Conservation (phyloP, 2,113 vertebrate genomes). For the Elephantulus edwardii region DNA sequence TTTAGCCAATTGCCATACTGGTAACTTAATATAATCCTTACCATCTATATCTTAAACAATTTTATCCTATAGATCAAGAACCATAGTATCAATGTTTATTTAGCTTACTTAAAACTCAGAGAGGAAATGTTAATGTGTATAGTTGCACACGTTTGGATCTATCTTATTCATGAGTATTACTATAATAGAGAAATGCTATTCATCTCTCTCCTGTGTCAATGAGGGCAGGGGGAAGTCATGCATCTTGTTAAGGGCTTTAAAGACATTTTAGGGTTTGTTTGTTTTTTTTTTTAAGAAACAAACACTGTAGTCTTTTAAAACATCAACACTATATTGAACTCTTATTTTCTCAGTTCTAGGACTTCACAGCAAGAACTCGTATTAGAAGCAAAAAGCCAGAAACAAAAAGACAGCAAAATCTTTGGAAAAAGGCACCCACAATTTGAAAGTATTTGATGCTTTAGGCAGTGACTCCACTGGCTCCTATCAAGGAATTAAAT, state of each 20-base stretch:
- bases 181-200: background rate
- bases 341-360: background rate
- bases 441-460: background rate
- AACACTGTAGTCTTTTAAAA: background rate
- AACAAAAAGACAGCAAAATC: conserved; percentile 20
- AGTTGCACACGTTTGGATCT: conserved; percentile 27
- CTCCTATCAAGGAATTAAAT: background rate
- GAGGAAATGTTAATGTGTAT: background rate
- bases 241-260: too few relatives aligned
- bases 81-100: conserved; percentile 27
- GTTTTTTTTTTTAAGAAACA: background rate
- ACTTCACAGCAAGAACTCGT: background rate
- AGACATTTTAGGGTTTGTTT: too few relatives aligned
- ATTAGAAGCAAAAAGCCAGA: conserved; percentile 4
- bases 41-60: conserved; percentile 38
- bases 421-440: background rate
- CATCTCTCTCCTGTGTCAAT: background rate
- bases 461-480: background rate
- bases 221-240: background rate
- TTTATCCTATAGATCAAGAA: conserved; percentile 30
- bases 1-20: background rate
- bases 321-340: background rate
- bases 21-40: background rate
- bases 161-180: conserved; percentile 44
- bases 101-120: background rate